Percentiles rank a stretch among this genome's conserved stretches.
phyloP scores from a whole-genome alignment of 1,140 invertebrate species.

The Probaryconus sp. region DNA sequence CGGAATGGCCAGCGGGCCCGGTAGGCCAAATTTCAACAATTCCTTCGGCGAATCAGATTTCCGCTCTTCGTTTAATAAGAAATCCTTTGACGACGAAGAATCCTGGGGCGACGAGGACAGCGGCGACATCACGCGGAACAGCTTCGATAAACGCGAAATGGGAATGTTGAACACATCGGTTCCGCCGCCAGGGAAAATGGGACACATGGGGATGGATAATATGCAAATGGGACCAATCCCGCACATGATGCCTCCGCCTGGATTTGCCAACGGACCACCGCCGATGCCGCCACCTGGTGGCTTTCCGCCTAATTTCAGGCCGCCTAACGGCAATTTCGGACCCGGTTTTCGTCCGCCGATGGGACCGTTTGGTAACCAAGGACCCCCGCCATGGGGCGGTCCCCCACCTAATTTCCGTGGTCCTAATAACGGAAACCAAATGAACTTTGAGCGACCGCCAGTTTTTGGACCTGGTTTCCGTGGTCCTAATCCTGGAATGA shows the following conservation, averaged over 20 bases:
- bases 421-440: constrained; percentile 59
- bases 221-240: constrained; percentile 61
- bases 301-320: constrained; percentile 69
- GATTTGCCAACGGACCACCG: constrained; percentile 69
- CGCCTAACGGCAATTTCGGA: constrained; percentile 71
- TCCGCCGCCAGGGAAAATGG: constrained; percentile 67
- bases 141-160: constrained; percentile 20
- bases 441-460: constrained; percentile 69
- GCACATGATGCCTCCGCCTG: constrained; percentile 63
- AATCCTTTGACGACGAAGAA: constrained; percentile 13
- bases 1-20: background rate
- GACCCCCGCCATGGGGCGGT: constrained; percentile 63
- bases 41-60: constrained; percentile 37
- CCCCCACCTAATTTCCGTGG: constrained; percentile 71
- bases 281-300: constrained; percentile 62
- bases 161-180: constrained; percentile 68
- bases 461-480: constrained; percentile 70
- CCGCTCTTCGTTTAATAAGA: constrained; percentile 7
- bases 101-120: constrained; percentile 45
- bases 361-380: constrained; percentile 66
- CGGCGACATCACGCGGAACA: constrained; percentile 52
- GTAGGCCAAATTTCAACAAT: constrained; percentile 8
- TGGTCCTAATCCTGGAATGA: constrained; percentile 37
- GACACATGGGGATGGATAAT: constrained; percentile 38
- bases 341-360: constrained; percentile 70